Base-by-base conservation (phyloP, 30 jellyfish, hydroid and myxozoan species). In the Chrysaora quinquecirrha region DNA sequence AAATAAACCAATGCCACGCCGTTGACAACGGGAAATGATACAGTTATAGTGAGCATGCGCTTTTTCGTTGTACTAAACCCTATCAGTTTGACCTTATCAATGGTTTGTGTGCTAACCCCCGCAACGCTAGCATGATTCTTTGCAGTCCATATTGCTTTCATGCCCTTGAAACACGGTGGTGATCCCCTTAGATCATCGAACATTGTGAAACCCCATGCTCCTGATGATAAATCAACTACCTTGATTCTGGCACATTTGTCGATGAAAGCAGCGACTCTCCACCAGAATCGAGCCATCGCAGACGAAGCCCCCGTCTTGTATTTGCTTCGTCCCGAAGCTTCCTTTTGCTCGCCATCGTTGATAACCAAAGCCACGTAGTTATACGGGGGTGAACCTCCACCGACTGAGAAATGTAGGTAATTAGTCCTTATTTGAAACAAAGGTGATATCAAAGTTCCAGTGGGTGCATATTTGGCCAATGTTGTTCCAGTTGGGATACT, bases 371-470 rank as follows among this genome's bases (percentile, higher is more conserved):
- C 69, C 22, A 43, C 91, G 61, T 34, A 68, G 54, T 67, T 70
- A 0, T 22, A 24, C 2, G 91, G 79, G 2, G 52, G 78, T 16
- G 75, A 52, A 1, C 91, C 91, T 2, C 85, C 91, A 1, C 91
- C 91, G 0, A 81, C 56, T 0, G 52, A 20, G 62, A 81, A 81
- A 34, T 81, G 84, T 2, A 81, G 84, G 19, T 47, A 14, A 21
- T 48, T 34, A 1, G 84, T 67, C 18, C 91, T 72, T 0, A 81
- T 81, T 63, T 81, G 84, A 49, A 81, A 81, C 31, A 25, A 1
- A 18, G 91, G 91, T 23, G 91, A 81, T 7, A 77, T 68, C 56
- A 81, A 43, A 23, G 91, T 81, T 29, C 91, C 91, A 0, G 54
- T 31, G 10, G 78, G 84, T 1, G 50, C 4, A 23, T 30, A 34